These are phyloP conservation scores for Cariama cristata DNA, from an alignment of 2,113 vertebrate genomes.

Conservation along the genomic window DNA sequence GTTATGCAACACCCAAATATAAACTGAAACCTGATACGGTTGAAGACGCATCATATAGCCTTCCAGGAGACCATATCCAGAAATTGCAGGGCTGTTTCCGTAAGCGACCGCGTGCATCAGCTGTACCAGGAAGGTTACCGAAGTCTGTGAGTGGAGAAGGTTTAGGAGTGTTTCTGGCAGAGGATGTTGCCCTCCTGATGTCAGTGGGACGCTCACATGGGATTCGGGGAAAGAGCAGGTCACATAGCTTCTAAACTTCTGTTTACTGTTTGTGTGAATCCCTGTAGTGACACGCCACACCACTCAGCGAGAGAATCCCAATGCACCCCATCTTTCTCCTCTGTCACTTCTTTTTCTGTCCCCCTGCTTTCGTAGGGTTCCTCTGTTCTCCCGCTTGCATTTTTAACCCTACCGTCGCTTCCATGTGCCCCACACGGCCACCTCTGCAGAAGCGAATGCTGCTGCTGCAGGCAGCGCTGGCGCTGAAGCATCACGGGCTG, in stretches of 20 bases:
- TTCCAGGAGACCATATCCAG: conserved; percentile 1
- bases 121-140: not conserved
- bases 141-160: not conserved
- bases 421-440: not conserved
- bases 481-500: fast-evolving
- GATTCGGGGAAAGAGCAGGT: not conserved
- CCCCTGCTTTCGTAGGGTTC: not conserved
- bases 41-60: not conserved
- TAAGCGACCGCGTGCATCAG: not conserved
- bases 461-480: not conserved
- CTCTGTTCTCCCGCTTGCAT: not conserved
- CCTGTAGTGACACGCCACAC: not conserved
- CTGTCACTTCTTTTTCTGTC: not conserved
- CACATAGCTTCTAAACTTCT: not conserved
- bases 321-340: not conserved
- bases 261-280: not conserved
- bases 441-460: not conserved
- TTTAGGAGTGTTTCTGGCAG: not conserved
- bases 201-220: not conserved
- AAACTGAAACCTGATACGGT: conserved; percentile 36
- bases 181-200: not conserved
- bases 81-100: not conserved
- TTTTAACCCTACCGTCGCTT: not conserved
- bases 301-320: not conserved
- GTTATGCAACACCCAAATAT: conserved; percentile 52